Base-by-base conservation (phyloP, 2,888 invertebrate genomes). In the Sericinus montela region DNA sequence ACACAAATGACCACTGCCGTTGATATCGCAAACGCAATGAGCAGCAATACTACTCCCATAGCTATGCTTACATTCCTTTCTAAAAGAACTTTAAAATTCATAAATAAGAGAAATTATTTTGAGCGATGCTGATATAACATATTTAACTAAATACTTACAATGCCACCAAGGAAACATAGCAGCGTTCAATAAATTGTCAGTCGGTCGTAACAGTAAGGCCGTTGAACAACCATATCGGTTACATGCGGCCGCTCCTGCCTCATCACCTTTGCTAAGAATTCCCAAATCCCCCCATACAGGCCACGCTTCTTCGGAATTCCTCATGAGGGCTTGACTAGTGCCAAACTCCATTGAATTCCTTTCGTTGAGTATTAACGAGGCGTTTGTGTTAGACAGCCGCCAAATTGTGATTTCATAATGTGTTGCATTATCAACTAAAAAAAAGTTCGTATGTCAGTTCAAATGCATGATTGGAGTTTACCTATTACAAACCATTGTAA, bases 401-500 rank as follows among this genome's bases (percentile, higher is more conserved):
- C 87, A 87, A 0, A 88, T 79, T 1, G 85, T 80, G 0, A 86
- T 78, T 58, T 87, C 87, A 63, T 88, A 87, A 65, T 87, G 80
- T 0, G 88, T 85, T 15, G 88, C 88, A 55, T 88, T 87, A 58
- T 87, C 87, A 40, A 87, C 88, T 88, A 70, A 1, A 60, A 25
- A 25, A 25, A n/a, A n/a, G n/a, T n/a, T n/a, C n/a, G n/a, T n/a
- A n/a, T n/a, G n/a, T n/a, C n/a, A n/a, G n/a, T n/a, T n/a, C n/a
- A n/a, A n/a, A n/a, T n/a, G n/a, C n/a, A n/a, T n/a, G n/a, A n/a
- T n/a, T n/a, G n/a, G n/a, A n/a, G n/a, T n/a, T n/a, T n/a, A n/a
- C n/a, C n/a, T n/a, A n/a, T n/a, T n/a, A n/a, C n/a, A n/a, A n/a
- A n/a, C n/a, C n/a, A n/a, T n/a, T n/a, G n/a, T n/a, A n/a, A n/a